A percentile compares a stretch with the other conserved stretches of the same genome.
Conservation (phyloP, 1,140 invertebrate species). For the Lepidotrigona ventralis region DNA sequence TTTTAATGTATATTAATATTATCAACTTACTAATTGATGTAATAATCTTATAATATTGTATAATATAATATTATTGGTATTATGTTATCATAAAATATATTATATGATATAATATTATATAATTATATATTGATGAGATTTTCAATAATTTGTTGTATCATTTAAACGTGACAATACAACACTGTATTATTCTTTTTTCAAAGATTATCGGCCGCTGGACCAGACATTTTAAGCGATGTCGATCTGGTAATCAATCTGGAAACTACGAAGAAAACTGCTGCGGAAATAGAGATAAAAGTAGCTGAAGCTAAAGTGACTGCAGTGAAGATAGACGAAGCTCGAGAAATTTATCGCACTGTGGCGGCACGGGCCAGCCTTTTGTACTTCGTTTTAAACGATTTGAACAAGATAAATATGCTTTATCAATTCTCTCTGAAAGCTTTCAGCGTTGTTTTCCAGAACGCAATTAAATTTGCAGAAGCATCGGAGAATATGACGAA, state of each 20-base stretch:
- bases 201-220: conserved; percentile 92
- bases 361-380: conserved; percentile 93
- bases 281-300: conserved; percentile 93
- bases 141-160: not conserved
- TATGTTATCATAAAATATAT: too few species aligned
- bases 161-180: not conserved
- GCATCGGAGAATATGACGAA: conserved; percentile 84
- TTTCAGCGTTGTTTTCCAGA: conserved; percentile 95
- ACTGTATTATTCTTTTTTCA: not conserved
- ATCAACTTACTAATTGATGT: too few species aligned
- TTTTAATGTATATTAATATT: too few species aligned
- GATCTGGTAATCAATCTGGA: conserved; percentile 95
- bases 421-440: conserved; percentile 98
- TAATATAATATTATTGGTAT: too few species aligned
- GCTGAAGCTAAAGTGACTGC: conserved; percentile 92
- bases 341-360: conserved; percentile 93
- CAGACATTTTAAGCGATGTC: conserved; percentile 94
- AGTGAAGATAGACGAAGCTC: conserved; percentile 92
- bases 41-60: too few species aligned
- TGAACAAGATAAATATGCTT: conserved; percentile 96
- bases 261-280: conserved; percentile 94
- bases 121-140: too few species aligned
- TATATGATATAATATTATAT: too few species aligned
- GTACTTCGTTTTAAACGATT: conserved; percentile 96
- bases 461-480: conserved; percentile 88